These are phyloP conservation scores for Aratinga solstitialis DNA, from an alignment of 2,797 vertebrate genomes.

Conservation along the genomic window DNA sequence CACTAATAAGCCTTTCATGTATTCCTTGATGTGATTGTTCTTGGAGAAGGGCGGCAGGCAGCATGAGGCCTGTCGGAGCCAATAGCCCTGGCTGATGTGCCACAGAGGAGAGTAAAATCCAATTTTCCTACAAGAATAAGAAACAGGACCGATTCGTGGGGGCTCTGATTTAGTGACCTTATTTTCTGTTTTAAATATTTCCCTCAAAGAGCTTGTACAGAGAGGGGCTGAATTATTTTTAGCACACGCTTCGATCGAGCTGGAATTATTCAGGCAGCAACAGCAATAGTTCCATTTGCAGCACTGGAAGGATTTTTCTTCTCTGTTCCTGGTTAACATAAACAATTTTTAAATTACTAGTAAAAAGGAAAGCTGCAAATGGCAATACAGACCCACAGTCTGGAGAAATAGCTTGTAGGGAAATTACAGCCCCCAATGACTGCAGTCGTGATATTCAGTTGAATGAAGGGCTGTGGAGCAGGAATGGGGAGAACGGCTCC, in stretches of 20 bases:
- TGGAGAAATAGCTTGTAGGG: neutral
- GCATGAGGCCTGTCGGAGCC: neutral
- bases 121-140: neutral
- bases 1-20: neutral
- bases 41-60: neutral
- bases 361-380: neutral
- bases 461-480: neutral
- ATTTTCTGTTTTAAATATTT: neutral
- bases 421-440: fast-evolving
- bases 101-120: neutral
- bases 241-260: neutral
- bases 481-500: fast-evolving
- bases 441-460: fast-evolving
- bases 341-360: neutral
- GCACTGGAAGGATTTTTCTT: neutral
- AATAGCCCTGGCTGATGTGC: neutral
- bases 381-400: neutral
- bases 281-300: neutral
- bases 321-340: neutral
- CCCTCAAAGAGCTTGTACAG: neutral
- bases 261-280: slow-evolving; percentile 1
- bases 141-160: neutral
- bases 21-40: neutral
- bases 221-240: slow-evolving; percentile 1
- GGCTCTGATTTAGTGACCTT: neutral